These are phyloP conservation scores for Myiotriccus ornatus DNA, from an alignment of 2,797 vertebrate species.

Conservation along the genomic window DNA sequence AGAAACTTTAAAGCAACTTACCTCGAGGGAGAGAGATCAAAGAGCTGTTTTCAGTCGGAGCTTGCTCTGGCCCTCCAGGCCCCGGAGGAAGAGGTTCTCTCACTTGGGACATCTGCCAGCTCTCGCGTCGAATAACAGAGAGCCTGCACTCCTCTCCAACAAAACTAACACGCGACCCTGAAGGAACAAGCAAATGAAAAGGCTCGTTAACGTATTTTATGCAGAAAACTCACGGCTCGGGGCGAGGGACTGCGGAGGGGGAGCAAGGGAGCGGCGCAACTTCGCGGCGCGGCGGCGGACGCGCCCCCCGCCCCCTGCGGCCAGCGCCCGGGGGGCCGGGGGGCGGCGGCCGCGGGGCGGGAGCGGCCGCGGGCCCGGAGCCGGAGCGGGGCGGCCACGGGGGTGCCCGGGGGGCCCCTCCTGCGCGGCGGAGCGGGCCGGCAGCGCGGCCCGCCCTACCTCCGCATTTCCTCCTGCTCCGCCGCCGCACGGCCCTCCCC, in stretches of 20 bases:
- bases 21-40: conserved; percentile 69
- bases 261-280: not conserved
- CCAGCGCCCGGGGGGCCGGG: not conserved
- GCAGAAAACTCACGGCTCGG: conserved; percentile 21
- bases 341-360: not conserved
- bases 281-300: not conserved
- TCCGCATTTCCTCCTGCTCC: not conserved
- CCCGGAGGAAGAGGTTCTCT: conserved; percentile 82
- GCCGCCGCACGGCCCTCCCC: not conserved
- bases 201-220: conserved; percentile 17
- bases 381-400: not conserved
- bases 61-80: conserved; percentile 82
- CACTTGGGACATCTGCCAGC: conserved; percentile 93
- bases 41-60: conserved; percentile 70
- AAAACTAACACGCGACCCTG: conserved; percentile 60
- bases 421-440: not conserved
- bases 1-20: conserved; percentile 66
- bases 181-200: conserved; percentile 44
- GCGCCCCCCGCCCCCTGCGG: conserved; percentile 6
- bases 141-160: conserved; percentile 40
- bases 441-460: not conserved
- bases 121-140: conserved; percentile 26
- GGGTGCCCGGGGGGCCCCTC: not conserved
- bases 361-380: not conserved
- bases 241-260: not conserved